Evolutionary conservation across 2,113 vertebrate genomes (phyloP), one percentile per base, ranked within the genome.

Genomic region (Vidua macroura): DNA sequence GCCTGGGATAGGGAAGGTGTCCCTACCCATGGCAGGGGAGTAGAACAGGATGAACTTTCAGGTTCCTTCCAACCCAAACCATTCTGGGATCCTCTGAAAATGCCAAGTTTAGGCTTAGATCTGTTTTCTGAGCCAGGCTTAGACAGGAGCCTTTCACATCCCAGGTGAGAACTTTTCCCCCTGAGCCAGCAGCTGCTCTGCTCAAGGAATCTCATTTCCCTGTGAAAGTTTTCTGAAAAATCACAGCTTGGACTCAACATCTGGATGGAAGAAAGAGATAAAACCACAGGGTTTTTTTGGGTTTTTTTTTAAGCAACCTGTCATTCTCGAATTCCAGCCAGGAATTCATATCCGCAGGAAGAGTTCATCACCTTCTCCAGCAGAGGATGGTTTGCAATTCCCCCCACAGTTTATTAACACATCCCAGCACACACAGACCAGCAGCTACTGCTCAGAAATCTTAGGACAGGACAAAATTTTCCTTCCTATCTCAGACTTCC

Each of bases 1-100:
- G 0, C 5, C 48, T 69, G 70, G 41, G 24, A 1, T 4, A 0
- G 43, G 17, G 41, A 8, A 72, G 3, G 19, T 69, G 55, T 14
- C 39, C 37, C 62, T 67, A 30, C 10, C 21, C 25, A 17, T 3
- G 21, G 27, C 63, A 53, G 48, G 19, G 15, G 13, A 13, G 19
- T 19, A 37, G 30, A n/a, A 35, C 17, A 2, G 18, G n/a, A 15
- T 25, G 30, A n/a, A 8, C 3, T 68, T 53, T 6, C 12, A 18
- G 24, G 17, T 18, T 67, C 23, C 39, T 75, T 41, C 39, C 62
- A 18, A 18, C 15, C n/a, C 70, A 49, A 35, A 31, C n/a, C 55
- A 15, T 15, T 23, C 48, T 48, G 48, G 6, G 13, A 11, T 30
- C 41, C 41, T 21, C 5, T 20, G 18, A 19, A 88, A 66, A 83